phyloP scores from a whole-genome alignment of 2,113 vertebrate genomes.

The Dipodomys spectabilis region DNA sequence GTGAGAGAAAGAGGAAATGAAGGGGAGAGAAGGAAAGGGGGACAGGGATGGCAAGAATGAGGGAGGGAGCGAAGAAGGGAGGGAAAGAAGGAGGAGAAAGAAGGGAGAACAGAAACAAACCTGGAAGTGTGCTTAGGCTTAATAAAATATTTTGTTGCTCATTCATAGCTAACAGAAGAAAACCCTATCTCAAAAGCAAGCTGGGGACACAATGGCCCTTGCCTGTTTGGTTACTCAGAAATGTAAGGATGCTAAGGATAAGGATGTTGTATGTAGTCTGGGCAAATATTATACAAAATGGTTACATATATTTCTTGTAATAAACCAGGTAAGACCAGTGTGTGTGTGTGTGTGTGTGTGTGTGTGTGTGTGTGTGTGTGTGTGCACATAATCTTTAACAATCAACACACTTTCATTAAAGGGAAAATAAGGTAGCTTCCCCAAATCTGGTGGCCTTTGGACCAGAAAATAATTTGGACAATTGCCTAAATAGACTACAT shows the following conservation, averaged over 20 bases:
- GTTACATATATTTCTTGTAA: background rate
- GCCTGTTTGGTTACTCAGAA: background rate
- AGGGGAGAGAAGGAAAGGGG: background rate
- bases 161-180: background rate
- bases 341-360: background rate
- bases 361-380: background rate
- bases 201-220: background rate
- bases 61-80: accelerated
- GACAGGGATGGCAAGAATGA: no score
- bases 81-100: accelerated
- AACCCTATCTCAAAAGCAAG: background rate
- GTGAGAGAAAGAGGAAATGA: background rate
- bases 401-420: background rate
- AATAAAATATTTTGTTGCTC: background rate
- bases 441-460: background rate
- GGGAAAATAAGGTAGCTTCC: background rate
- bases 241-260: background rate
- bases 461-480: background rate
- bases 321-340: background rate
- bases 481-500: background rate
- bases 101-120: background rate
- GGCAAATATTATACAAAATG: background rate
- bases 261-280: background rate
- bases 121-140: background rate
- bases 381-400: background rate